These are phyloP conservation scores for Microplitis manilae DNA, from an alignment of 2,888 invertebrate species.

Conservation along the genomic window DNA sequence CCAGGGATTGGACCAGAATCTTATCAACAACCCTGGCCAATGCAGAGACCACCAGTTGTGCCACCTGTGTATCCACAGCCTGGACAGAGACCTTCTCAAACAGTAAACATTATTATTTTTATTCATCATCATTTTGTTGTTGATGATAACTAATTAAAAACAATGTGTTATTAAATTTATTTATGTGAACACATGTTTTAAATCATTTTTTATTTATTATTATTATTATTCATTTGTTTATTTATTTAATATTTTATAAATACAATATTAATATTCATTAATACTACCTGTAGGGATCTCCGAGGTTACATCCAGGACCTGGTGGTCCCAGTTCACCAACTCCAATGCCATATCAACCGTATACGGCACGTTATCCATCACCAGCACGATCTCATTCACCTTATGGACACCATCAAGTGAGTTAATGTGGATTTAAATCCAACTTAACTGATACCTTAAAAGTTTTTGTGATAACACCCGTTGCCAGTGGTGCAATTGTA, in stretches of 20 bases:
- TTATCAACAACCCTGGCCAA: slow-evolving; percentile 74
- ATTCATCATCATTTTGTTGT: slow-evolving; percentile 15
- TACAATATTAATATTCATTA: neutral
- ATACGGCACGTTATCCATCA: slow-evolving; percentile 70
- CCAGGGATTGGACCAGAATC: slow-evolving; percentile 73
- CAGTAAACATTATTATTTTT: slow-evolving; percentile 55
- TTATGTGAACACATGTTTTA: neutral
- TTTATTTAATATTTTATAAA: neutral
- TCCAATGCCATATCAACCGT: slow-evolving; percentile 70
- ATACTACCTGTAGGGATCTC: slow-evolving; percentile 62
- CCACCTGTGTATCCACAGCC: slow-evolving; percentile 69
- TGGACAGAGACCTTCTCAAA: slow-evolving; percentile 68
- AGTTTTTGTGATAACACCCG: slow-evolving; percentile 10
- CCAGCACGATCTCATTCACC: slow-evolving; percentile 69
- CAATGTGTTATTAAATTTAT: slow-evolving; percentile 10
- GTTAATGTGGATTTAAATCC: neutral
- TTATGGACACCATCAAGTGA: slow-evolving; percentile 69
- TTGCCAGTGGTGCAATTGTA: neutral
- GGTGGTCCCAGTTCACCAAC: slow-evolving; percentile 70
- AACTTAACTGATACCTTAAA: neutral
- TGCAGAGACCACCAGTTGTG: slow-evolving; percentile 75
- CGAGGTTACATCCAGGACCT: slow-evolving; percentile 68
- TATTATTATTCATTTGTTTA: slow-evolving; percentile 17
- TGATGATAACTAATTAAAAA: neutral
- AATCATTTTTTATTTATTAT: slow-evolving; percentile 3